Percentiles rank a stretch among this genome's conserved stretches.
phyloP scores from a whole-genome alignment of 2,113 vertebrate genomes.

The Hemibagrus wyckioides region DNA sequence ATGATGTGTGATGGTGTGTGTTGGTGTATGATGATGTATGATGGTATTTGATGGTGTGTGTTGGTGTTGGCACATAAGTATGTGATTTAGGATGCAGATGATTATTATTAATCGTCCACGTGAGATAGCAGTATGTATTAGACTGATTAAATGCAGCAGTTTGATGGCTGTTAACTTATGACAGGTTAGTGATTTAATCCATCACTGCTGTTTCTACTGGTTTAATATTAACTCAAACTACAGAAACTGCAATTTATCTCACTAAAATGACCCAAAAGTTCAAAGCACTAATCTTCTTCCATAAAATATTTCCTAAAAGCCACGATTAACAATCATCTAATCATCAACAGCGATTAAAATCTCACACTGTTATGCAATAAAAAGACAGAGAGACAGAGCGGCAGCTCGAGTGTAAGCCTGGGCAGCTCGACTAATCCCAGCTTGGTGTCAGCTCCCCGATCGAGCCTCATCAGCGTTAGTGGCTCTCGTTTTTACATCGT shows the following conservation, averaged over 20 bases:
- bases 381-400: neutral
- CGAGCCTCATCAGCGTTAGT: slow-evolving; percentile 77
- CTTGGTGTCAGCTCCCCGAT: slow-evolving; percentile 69
- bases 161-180: no score
- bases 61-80: no score
- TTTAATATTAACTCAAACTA: neutral
- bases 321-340: neutral
- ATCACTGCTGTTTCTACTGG: neutral
- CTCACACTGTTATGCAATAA: neutral
- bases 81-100: no score
- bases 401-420: slow-evolving; percentile 3
- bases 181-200: neutral
- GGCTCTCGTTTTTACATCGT: slow-evolving; percentile 74
- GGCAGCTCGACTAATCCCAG: slow-evolving; percentile 71
- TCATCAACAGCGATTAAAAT: neutral
- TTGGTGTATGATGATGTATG: no score
- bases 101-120: neutral
- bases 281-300: neutral
- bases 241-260: neutral
- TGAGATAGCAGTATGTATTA: neutral
- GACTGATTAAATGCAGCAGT: neutral
- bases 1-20: no score
- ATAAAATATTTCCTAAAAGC: neutral
- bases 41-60: no score
- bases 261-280: neutral